Conservation (phyloP, 2,797 vertebrate species). For the Lagocephalus sceleratus region DNA sequence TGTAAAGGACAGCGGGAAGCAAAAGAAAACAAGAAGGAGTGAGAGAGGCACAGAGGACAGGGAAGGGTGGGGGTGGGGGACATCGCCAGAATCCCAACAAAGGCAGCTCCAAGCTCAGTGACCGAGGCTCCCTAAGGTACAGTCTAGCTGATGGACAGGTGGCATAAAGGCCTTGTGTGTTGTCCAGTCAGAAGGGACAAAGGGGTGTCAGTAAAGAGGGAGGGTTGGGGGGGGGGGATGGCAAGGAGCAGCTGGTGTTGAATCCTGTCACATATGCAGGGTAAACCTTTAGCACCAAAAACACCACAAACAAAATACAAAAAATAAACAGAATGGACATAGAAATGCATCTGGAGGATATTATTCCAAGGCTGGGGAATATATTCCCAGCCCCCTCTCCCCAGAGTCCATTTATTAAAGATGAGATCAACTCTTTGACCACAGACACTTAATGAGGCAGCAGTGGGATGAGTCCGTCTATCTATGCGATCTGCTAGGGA, state of each 20-base stretch:
- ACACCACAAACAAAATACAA: conserved; percentile 45
- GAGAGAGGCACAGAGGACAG: conserved; percentile 12
- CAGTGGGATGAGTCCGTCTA: conserved; percentile 63
- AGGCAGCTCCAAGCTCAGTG: conserved; percentile 53
- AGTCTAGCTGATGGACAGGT: conserved; percentile 74
- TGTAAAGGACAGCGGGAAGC: conserved; percentile 59
- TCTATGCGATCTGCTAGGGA: conserved; percentile 59
- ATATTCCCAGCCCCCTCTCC: conserved; percentile 50
- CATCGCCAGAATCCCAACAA: conserved; percentile 63
- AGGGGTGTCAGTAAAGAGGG: conserved; percentile 44
- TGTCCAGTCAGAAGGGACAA: conserved; percentile 72
- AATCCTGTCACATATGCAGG: conserved; percentile 71
- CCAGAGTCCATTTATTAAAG: conserved; percentile 71
- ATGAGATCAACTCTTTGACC: conserved; percentile 72
- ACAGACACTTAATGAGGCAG: conserved; percentile 70
- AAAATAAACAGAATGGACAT: conserved; percentile 35
- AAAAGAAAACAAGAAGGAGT: conserved; percentile 32
- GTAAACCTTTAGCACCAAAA: conserved; percentile 54
- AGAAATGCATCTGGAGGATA: conserved; percentile 33
- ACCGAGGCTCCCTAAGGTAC: conserved; percentile 71
- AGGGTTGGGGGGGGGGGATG: conserved; percentile 14
- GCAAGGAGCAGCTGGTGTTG: conserved; percentile 74
- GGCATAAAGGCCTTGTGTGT: conserved; percentile 74
- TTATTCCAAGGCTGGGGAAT: conserved; percentile 46
- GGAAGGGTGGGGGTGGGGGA: conserved; percentile 16